Conservation (phyloP, 2,888 invertebrate genomes). For the Harpalus rufipes region DNA sequence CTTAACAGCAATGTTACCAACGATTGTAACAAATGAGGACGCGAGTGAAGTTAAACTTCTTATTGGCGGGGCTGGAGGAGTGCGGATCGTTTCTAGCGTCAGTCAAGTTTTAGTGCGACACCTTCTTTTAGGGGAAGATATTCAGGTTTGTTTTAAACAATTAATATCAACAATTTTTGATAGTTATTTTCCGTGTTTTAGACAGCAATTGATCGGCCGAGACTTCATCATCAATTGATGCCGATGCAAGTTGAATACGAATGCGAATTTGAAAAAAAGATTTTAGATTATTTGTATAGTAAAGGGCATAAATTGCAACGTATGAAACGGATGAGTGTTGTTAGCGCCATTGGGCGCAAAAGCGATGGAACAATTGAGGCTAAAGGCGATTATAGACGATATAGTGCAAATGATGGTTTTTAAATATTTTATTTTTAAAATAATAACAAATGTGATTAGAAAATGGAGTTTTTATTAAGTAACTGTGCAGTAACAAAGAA, state of each 20-base stretch:
- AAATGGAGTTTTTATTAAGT: slow-evolving; percentile 45
- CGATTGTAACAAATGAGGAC: slow-evolving; percentile 82
- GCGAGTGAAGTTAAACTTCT: slow-evolving; percentile 79
- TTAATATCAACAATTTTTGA: not conserved
- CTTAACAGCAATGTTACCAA: slow-evolving; percentile 91
- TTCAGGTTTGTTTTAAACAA: slow-evolving; percentile 73
- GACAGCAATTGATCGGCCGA: slow-evolving; percentile 76
- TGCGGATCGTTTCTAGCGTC: slow-evolving; percentile 89
- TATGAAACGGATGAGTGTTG: slow-evolving; percentile 3
- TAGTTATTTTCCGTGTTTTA: not conserved
- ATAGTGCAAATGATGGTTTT: slow-evolving; percentile 23
- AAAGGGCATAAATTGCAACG: slow-evolving; percentile 16
- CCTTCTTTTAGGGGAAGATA: slow-evolving; percentile 77
- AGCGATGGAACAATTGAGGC: slow-evolving; percentile 1
- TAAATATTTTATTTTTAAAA: not conserved
- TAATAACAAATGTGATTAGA: not conserved
- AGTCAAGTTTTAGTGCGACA: slow-evolving; percentile 77
- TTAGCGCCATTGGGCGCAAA: slow-evolving; percentile 27
- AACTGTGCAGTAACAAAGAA: slow-evolving; percentile 57
- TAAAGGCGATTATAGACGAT: slow-evolving; percentile 39
- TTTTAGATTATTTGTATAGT: not conserved
- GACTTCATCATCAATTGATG: slow-evolving; percentile 80
- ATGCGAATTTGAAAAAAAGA: slow-evolving; percentile 75
- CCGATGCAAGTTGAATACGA: slow-evolving; percentile 78
- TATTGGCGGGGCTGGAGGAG: slow-evolving; percentile 90